Evolutionary conservation across 2,113 vertebrate genomes (phyloP).

Genomic region (Pogonocichla stellata): DNA sequence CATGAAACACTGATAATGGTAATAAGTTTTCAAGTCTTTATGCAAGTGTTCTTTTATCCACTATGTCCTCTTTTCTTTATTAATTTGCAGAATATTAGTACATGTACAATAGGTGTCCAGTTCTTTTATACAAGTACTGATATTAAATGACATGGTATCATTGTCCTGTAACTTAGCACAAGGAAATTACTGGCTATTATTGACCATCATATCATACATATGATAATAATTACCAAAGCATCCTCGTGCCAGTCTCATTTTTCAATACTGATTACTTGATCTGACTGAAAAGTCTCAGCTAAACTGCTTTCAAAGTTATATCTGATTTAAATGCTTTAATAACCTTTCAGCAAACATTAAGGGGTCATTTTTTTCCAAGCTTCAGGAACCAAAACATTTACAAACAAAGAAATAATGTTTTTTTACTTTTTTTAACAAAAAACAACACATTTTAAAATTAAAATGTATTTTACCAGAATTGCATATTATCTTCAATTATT

Average conservation of each 20-base stretch:
- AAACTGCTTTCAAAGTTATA: background rate
- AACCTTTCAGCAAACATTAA: background rate
- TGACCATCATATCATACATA: background rate
- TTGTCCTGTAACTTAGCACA: background rate
- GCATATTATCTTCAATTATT: background rate
- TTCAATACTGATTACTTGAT: background rate
- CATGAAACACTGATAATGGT: background rate
- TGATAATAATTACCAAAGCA: background rate
- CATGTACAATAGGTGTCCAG: background rate
- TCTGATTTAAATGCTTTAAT: background rate
- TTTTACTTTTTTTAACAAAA: too few relatives aligned
- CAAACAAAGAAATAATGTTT: background rate
- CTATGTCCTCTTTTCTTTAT: background rate
- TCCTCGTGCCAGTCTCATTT: accelerated
- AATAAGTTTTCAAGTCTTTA: background rate
- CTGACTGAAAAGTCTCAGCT: background rate
- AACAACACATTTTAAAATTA: background rate
- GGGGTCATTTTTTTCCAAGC: background rate
- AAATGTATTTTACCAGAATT: background rate
- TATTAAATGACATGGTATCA: background rate
- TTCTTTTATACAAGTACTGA: background rate
- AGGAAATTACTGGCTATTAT: background rate
- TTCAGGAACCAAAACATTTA: background rate
- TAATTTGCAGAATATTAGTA: background rate
- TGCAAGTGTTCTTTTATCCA: background rate